Evolutionary conservation across 2,888 invertebrate genomes (phyloP).

Genomic region (Parelbella ahira): DNA sequence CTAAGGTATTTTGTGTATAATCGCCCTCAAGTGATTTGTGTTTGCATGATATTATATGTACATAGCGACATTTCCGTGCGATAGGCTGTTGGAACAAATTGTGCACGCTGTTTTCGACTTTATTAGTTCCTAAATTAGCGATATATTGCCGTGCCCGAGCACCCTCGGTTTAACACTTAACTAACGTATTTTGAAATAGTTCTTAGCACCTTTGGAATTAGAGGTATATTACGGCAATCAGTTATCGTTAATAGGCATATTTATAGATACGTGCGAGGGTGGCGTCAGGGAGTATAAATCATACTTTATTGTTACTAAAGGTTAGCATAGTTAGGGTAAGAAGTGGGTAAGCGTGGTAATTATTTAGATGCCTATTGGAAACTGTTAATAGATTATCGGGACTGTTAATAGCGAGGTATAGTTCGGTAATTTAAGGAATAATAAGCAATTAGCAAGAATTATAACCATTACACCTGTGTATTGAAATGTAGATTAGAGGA

Average conservation of each 20-base stretch:
- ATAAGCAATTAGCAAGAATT: too few species aligned
- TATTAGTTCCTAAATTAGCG: constrained; percentile 5
- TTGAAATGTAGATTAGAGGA: too few species aligned
- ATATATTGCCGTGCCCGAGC: background rate
- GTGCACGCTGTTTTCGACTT: constrained; percentile 12
- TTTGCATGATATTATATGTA: constrained; percentile 16
- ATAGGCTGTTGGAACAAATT: constrained; percentile 6
- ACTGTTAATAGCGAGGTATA: background rate
- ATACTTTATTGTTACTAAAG: constrained; percentile 21
- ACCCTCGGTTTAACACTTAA: constrained; percentile 1
- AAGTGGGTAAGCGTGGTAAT: constrained; percentile 14
- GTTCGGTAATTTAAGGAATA: constrained; percentile 1
- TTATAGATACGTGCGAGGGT: constrained; percentile 10
- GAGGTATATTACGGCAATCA: constrained; percentile 13
- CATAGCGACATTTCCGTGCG: constrained; percentile 16
- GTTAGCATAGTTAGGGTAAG: constrained; percentile 20
- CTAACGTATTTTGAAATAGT: constrained; percentile 3
- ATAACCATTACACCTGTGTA: too few species aligned
- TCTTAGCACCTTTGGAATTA: constrained; percentile 12
- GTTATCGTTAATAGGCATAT: constrained; percentile 6
- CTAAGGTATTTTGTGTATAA: constrained; percentile 17
- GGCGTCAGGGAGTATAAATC: constrained; percentile 17
- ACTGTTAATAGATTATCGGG: constrained; percentile 11
- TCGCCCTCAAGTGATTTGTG: constrained; percentile 20
- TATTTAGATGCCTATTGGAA: constrained; percentile 14